Base-by-base conservation (phyloP, 2,888 invertebrate species). In the Amblyjoppa proteus region DNA sequence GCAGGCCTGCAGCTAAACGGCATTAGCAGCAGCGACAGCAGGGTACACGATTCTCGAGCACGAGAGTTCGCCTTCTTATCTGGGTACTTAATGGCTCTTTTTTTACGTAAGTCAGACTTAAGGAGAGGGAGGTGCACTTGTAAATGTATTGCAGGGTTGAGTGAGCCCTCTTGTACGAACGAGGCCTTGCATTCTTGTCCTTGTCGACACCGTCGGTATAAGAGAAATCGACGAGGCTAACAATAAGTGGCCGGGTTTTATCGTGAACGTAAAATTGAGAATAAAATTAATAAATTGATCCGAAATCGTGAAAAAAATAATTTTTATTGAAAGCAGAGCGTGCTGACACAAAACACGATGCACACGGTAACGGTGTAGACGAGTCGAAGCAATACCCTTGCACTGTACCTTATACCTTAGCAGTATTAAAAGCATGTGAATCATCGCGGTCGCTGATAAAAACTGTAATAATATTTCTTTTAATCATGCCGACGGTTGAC, bases 41-140 rank as follows among this genome's bases (percentile, higher is more conserved):
- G 56, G 11, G 7, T 25, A 25, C 34, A 31, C 31, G 64, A 38
- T 38, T 64, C 16, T 64, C 64, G 64, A 11, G 38, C 31, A 64
- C 64, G 64, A n/a, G 64, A 64, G 34, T 34, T 34, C 64, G 38
- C 64, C 38, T 64, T 64, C 64, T 64, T 64, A 64, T 64, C 64
- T 31, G 9, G 31, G 34, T 38, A 64, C 34, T 64, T 38, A 64
- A 64, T 64, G n/a, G 16, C 16, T 64, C 31, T 16, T 64, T 64
- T 64, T 64, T 64, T 64, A 11, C 13, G 11, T 28, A 11, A 28
- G 25, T 58, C 4, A 11, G 58, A 58, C 28, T 9, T 13, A 13
- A 28, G 25, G 11, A 11, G 58, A 58, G 58, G 13, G 25, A 7
- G 11, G 28, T 11, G 25, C 13, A 11, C 28, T 58, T 58, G 9